Evolutionary conservation across 2,888 invertebrate genomes (phyloP), one percentile per base, ranked within the genome.

Genomic region (Melinaea marsaeus): DNA sequence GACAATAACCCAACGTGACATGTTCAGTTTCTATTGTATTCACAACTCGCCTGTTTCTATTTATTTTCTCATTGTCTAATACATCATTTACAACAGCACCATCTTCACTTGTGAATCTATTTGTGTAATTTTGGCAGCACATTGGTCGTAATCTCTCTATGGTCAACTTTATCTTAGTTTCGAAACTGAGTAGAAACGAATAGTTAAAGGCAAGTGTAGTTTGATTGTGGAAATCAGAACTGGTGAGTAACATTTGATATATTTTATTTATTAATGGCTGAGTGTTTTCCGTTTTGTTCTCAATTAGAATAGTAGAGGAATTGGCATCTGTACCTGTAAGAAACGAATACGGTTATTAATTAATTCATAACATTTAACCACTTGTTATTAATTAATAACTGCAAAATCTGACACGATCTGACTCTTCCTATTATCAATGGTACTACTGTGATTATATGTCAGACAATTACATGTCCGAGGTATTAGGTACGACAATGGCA

Each of bases 251-350:
- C 85, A 90, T 88, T 82, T 86, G 82, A 77, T 88, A 90, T 64
- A 88, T 74, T 79, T 81, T 86, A 75, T 86, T 90, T 63, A 90
- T 75, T 37, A 83, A 88, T 48, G 90, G 89, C 35, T 77, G 82
- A 32, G 81, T 75, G 56, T 71, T 72, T 57, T 72, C 75, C 65
- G 76, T 72, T 62, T 77, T 71, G 57, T 79, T 78, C 62, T 80
- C 79, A 64, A 81, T 79, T 64, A 79, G 74, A 68, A 81, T 73
- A 63, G 74, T 82, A 59, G 86, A 77, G 34, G 80, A 73, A 48
- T 88, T 88, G 22, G 88, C 83, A 69, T 89, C 88, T 22, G 82
- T 88, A 61, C 90, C 90, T 90, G 80, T 13, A 74, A 81, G 74
- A 68, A 63, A 57, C 75, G 9, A 32, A 9, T 13, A 7, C n/a